These are phyloP conservation scores for Oligia latruncula DNA, from an alignment of 2,888 invertebrate genomes.

Conservation along the genomic window DNA sequence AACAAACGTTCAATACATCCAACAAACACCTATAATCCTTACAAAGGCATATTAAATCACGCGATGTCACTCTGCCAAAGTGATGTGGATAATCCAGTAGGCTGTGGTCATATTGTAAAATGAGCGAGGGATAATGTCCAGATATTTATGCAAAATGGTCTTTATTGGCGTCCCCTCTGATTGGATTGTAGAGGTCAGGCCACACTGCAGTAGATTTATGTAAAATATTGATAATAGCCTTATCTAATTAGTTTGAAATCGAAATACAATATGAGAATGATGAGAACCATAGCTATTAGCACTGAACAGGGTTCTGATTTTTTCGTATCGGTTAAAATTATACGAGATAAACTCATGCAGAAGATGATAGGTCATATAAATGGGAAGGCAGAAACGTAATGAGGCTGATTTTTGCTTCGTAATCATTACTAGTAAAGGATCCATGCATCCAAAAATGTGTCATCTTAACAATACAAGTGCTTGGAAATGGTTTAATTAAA, in stretches of 20 bases:
- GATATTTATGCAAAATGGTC: conserved; percentile 35
- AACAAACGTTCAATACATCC: not conserved
- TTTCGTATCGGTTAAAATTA: not conserved
- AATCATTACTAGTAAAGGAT: not conserved
- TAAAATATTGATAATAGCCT: conserved; percentile 21
- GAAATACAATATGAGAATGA: conserved; percentile 1
- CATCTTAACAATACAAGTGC: not conserved
- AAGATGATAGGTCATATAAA: not conserved
- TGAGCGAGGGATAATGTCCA: conserved; percentile 23
- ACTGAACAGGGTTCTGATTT: too few species aligned
- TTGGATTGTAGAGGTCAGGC: conserved; percentile 23
- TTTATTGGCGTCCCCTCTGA: conserved; percentile 21
- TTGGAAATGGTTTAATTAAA: too few species aligned
- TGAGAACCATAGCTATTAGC: not conserved
- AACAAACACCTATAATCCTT: conserved; percentile 25
- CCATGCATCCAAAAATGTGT: not conserved
- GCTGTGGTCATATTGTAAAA: conserved; percentile 18
- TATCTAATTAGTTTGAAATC: not conserved
- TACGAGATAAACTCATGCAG: not conserved
- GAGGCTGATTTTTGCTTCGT: not conserved
- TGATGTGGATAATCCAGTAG: conserved; percentile 31
- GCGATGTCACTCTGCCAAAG: conserved; percentile 7
- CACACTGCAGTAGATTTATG: not conserved
- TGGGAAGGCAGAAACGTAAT: not conserved
- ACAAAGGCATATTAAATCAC: conserved; percentile 40